Evolutionary conservation across 2,113 vertebrate genomes (phyloP), one percentile per base, ranked within the genome.

Genomic region (Corapipo altera): DNA sequence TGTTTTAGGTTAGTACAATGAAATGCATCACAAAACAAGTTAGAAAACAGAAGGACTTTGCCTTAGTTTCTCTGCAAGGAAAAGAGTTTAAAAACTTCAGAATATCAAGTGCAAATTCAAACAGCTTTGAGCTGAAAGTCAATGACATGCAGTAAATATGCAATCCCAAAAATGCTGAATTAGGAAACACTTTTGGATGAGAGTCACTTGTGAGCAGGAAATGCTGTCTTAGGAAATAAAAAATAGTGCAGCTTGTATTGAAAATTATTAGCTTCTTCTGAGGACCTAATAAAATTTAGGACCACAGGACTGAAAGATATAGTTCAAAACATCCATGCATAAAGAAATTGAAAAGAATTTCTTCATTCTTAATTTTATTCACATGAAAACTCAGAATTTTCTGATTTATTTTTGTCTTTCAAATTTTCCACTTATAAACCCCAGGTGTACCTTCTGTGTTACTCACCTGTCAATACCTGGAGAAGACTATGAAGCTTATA

Each of bases 171-270:
- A 93, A 76, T 33, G 77, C n/a, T 7, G 3, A 83, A 91, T 90
- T 93, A 88, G 81, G 93, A 96, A 95, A 85, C 91, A 70, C 91
- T 91, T 96, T 59, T 4, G 5, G 27, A 88, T 72, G 58, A 97
- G 91, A 94, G 82, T 55, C 88, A 93, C 93, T 96, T 79, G 18
- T 95, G 51, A 94, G 43, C 57, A 97, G 90, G 85, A 96, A 96
- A 77, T 77, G 75, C 35, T 91, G 41, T 66, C 18, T 82, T 80
- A 83, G 30, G 58, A 88, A 8, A 67, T 70, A 78, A 90, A 89
- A 89, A 86, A 67, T 43, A 89, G 57, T 72, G 43, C 61, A 81
- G 52, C 41, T 59, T 72, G 9, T 55, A 76, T 76, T 55, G 19
- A 88, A 88, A 88, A 82, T 80, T 41, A 46, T 70, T 83, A 79